These are phyloP conservation scores for Tetragonula clypearis DNA, from an alignment of 1,140 invertebrate species.

Conservation along the genomic window DNA sequence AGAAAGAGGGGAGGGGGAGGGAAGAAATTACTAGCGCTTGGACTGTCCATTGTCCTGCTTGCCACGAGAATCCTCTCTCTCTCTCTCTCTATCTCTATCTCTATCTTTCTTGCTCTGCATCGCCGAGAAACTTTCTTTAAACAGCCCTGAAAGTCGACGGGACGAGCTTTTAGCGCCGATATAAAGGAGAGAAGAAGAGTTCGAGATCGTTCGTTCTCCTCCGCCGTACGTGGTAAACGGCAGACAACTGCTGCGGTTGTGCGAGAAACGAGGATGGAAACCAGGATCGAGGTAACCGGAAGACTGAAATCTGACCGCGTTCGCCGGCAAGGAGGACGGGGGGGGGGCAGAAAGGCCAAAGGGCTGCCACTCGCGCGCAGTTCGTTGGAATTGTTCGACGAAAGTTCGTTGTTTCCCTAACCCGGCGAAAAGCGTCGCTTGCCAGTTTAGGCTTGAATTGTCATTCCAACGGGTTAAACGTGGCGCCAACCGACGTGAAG, in stretches of 20 bases:
- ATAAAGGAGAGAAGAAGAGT: constrained; percentile 18
- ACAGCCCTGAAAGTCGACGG: constrained; percentile 48
- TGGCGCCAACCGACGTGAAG: constrained; percentile 11
- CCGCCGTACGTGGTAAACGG: not conserved
- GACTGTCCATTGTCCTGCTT: constrained; percentile 50
- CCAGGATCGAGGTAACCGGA: constrained; percentile 47
- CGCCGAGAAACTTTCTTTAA: constrained; percentile 58
- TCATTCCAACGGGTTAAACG: constrained; percentile 44
- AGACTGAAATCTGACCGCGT: constrained; percentile 36
- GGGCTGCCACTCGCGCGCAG: not conserved
- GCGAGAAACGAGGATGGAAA: not conserved
- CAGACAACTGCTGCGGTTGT: not conserved
- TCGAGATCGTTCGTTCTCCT: not conserved
- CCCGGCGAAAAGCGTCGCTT: constrained; percentile 43
- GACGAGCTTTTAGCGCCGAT: constrained; percentile 43
- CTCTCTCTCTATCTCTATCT: not conserved
- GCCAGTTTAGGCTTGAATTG: constrained; percentile 37
- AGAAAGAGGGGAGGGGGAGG: not conserved
- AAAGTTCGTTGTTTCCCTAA: constrained; percentile 41
- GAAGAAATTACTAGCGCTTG: constrained; percentile 43
- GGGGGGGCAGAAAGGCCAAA: constrained; percentile 33
- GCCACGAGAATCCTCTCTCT: constrained; percentile 1
- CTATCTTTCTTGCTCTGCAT: too few relatives aligned
- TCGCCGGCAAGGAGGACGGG: not conserved
- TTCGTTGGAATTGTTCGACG: constrained; percentile 44